Conservation (phyloP, 2,888 invertebrate species). For the Leptopterna dolabrata region DNA sequence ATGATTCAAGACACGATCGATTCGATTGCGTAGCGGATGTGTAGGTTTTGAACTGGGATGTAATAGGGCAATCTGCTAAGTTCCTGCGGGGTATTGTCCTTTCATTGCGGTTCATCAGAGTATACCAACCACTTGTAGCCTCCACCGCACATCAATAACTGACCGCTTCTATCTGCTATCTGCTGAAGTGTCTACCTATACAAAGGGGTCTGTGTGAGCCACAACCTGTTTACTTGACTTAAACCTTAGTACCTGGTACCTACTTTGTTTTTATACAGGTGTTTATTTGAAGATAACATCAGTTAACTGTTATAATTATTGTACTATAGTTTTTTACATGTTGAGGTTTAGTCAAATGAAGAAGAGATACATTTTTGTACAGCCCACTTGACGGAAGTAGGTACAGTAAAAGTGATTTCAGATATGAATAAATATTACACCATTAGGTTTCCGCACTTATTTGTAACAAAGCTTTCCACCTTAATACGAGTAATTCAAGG, state of each 20-base stretch:
- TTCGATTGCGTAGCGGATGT: too few relatives aligned
- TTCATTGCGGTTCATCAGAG: neutral
- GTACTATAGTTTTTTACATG: neutral
- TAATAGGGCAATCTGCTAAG: neutral
- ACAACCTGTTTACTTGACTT: neutral
- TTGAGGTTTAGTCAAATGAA: neutral
- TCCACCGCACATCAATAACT: neutral
- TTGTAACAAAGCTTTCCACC: too few relatives aligned
- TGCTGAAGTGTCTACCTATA: neutral
- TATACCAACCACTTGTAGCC: neutral
- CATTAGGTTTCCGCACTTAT: too few relatives aligned
- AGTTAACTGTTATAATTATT: neutral
- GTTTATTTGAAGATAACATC: too few relatives aligned
- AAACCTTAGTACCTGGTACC: too few relatives aligned
- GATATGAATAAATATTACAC: too few relatives aligned
- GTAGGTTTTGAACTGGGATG: neutral
- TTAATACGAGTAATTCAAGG: too few relatives aligned
- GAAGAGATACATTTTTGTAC: neutral
- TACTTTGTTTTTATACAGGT: too few relatives aligned
- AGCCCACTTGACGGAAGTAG: too few relatives aligned
- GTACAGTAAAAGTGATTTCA: too few relatives aligned
- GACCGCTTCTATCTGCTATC: neutral
- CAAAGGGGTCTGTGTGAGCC: neutral
- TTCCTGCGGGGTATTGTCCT: slow-evolving; percentile 28
- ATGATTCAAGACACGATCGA: too few relatives aligned